A percentile compares a stretch with the other conserved stretches of the same genome.
Evolutionary conservation across 2,888 invertebrate genomes (phyloP).

Genomic region (Lasioglossum morio): DNA sequence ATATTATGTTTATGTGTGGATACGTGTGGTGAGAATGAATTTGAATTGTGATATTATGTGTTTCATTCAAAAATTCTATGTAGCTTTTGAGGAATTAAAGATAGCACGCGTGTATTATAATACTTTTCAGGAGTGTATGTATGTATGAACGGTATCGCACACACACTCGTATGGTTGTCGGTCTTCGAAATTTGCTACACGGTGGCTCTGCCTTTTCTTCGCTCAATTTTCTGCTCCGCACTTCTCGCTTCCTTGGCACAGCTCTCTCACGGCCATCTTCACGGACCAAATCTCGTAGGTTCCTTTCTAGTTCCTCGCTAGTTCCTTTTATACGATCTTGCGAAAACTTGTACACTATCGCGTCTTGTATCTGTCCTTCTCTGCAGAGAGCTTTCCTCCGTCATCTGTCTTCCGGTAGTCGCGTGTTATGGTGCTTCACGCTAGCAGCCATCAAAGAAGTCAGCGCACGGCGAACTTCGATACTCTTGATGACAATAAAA

Average conservation of each 20-base stretch:
- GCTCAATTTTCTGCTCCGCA: not conserved
- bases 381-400: slow-evolving; percentile 64
- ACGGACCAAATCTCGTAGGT: slow-evolving; percentile 24
- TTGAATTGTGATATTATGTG: not conserved
- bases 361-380: slow-evolving; percentile 49
- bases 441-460: slow-evolving; percentile 28
- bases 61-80: not conserved
- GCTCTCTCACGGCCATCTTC: not conserved
- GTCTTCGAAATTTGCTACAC: slow-evolving; percentile 46
- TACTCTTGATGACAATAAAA: slow-evolving; percentile 50
- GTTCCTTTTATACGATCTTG: slow-evolving; percentile 66
- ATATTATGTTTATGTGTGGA: no score
- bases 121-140: not conserved
- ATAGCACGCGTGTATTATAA: not conserved
- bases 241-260: not conserved
- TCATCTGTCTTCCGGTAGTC: slow-evolving; percentile 54
- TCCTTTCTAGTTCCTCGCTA: slow-evolving; percentile 39
- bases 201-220: slow-evolving; percentile 32
- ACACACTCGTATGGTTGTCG: slow-evolving; percentile 48
- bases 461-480: slow-evolving; percentile 46
- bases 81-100: not conserved
- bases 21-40: no score
- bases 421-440: slow-evolving; percentile 41
- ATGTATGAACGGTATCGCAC: slow-evolving; percentile 14
- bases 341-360: slow-evolving; percentile 65